phyloP scores from a whole-genome alignment of 2,113 vertebrate genomes.

The Smithornis capensis region DNA sequence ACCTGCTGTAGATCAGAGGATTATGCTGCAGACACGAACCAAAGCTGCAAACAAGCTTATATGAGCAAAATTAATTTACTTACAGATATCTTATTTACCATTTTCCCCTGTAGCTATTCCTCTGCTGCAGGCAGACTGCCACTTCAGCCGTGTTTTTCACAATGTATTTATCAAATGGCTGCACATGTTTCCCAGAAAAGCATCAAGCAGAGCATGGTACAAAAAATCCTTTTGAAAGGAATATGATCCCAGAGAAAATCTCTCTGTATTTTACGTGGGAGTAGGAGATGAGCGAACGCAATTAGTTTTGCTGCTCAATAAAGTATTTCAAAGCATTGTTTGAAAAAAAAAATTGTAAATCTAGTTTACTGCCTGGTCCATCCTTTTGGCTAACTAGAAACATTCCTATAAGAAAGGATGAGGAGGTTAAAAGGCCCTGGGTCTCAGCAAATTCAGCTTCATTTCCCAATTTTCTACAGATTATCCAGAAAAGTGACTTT shows the following conservation, averaged over 20 bases:
- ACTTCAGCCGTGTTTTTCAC: not conserved
- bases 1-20: not conserved
- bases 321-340: not conserved
- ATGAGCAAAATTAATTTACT: slow-evolving; percentile 38
- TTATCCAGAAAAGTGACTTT: not conserved
- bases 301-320: not conserved
- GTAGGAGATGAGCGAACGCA: not conserved
- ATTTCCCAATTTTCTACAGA: not conserved
- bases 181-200: not conserved
- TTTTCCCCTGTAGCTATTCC: not conserved
- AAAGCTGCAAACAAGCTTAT: slow-evolving; percentile 31
- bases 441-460: not conserved
- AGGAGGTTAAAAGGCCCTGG: not conserved
- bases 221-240: not conserved
- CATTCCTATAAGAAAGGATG: fast-evolving
- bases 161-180: not conserved
- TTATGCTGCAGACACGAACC: not conserved
- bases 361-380: not conserved
- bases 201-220: not conserved
- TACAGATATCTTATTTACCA: not conserved
- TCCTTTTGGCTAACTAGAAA: not conserved
- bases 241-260: not conserved
- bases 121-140: not conserved
- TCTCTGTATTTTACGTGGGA: not conserved
- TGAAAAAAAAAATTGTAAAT: not conserved